A percentile compares a stretch with the other conserved stretches of the same genome.
phyloP scores from a whole-genome alignment of 2,113 vertebrate species.

The Entomyzon cyanotis region DNA sequence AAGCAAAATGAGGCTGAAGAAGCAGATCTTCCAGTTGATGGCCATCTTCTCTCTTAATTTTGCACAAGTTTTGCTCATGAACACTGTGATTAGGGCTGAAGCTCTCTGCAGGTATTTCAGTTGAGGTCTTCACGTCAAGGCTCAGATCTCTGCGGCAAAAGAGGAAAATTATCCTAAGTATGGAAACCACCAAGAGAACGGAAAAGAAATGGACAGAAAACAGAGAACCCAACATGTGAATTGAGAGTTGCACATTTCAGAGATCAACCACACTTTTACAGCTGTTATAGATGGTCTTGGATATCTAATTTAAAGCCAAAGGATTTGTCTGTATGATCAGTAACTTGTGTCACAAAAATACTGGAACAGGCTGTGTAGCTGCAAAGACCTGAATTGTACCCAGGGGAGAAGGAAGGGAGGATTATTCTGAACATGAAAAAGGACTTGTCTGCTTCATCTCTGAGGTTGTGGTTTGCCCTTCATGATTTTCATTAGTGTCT shows the following conservation, averaged over 20 bases:
- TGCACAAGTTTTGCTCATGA: background rate
- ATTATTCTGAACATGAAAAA: background rate
- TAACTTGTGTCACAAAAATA: background rate
- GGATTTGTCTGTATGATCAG: background rate
- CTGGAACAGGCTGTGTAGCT: background rate
- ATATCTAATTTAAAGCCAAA: background rate
- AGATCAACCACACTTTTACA: background rate
- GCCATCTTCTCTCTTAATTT: slow-evolving; percentile 30
- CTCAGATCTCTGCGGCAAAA: slow-evolving; percentile 29
- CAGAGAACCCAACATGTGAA: background rate
- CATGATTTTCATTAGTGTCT: background rate
- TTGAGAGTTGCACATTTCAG: accelerated
- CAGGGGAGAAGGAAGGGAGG: background rate
- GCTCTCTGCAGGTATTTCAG: background rate
- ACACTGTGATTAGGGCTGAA: background rate
- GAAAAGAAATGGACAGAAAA: background rate
- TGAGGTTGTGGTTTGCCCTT: background rate
- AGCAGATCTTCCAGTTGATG: background rate
- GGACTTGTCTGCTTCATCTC: background rate
- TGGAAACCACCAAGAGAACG: accelerated
- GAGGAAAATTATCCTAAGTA: background rate
- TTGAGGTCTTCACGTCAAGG: background rate
- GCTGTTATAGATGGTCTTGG: background rate
- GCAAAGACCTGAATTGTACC: background rate
- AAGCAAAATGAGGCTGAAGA: background rate